These are phyloP conservation scores for Upupa epops DNA, from an alignment of 2,113 vertebrate genomes.

Conservation along the genomic window DNA sequence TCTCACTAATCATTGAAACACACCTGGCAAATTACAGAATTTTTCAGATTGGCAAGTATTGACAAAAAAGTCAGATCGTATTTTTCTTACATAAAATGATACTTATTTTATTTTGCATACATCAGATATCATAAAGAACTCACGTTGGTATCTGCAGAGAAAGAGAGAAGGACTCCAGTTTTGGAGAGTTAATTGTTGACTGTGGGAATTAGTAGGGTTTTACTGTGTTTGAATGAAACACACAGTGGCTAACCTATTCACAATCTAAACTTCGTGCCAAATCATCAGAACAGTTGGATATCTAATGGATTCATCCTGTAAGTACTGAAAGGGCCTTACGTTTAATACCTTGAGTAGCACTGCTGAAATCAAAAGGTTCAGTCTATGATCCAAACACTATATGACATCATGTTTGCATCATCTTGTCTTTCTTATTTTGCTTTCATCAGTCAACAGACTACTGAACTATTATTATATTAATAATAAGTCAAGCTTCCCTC, in stretches of 20 bases:
- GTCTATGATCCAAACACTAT: not conserved
- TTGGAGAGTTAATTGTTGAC: not conserved
- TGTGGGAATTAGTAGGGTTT: slow-evolving; percentile 51
- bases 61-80: not conserved
- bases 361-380: not conserved
- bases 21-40: not conserved
- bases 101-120: not conserved
- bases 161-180: not conserved
- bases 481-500: not conserved
- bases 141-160: not conserved
- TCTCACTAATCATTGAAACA: slow-evolving; percentile 19
- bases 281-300: not conserved
- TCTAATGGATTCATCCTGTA: not conserved
- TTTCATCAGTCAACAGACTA: not conserved
- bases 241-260: slow-evolving; percentile 2
- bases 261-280: not conserved
- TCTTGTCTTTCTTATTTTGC: not conserved
- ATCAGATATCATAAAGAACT: not conserved
- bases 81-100: not conserved
- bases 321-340: not conserved
- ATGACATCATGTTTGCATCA: not conserved
- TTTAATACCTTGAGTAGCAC: not conserved
- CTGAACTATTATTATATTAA: not conserved
- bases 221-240: slow-evolving; percentile 24
- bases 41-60: not conserved